Percentiles rank a stretch among this genome's conserved stretches.
Conservation (phyloP, 2,797 vertebrate species). For the Scolopax bukidnonensis region DNA sequence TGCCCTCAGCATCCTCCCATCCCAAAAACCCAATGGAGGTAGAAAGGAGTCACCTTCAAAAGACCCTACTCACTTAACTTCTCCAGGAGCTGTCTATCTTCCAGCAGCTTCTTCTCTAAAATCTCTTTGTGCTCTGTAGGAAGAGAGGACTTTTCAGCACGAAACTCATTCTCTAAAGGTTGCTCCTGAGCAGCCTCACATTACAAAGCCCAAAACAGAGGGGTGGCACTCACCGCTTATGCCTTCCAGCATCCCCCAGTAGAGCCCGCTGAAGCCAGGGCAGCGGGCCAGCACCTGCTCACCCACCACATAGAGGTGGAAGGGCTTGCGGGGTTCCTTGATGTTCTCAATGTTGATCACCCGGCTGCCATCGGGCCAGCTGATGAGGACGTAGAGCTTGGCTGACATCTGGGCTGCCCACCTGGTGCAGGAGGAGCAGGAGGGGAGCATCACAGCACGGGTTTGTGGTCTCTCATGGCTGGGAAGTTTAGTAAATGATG, state of each 20-base stretch:
- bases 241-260: conserved; percentile 63
- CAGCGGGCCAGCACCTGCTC: conserved; percentile 69
- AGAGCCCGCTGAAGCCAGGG: conserved; percentile 50
- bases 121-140: conserved; percentile 50
- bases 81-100: conserved; percentile 56
- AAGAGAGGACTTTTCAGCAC: not conserved
- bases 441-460: accelerated
- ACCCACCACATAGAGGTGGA: conserved; percentile 37
- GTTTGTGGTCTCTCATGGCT: accelerated
- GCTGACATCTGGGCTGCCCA: not conserved
- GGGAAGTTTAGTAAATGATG: accelerated
- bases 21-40: not conserved
- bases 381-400: conserved; percentile 61
- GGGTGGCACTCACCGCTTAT: conserved; percentile 47
- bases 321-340: conserved; percentile 68
- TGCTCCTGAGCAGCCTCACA: not conserved
- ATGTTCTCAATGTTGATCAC: conserved; percentile 69
- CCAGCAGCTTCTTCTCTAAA: conserved; percentile 62
- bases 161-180: not conserved
- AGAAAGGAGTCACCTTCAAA: not conserved
- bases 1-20: not conserved
- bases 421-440: not conserved
- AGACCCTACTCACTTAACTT: conserved; percentile 50
- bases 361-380: conserved; percentile 61
- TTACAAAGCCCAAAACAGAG: not conserved